Evolutionary conservation across 2,113 vertebrate species (phyloP).

Genomic region (Salvator merianae): DNA sequence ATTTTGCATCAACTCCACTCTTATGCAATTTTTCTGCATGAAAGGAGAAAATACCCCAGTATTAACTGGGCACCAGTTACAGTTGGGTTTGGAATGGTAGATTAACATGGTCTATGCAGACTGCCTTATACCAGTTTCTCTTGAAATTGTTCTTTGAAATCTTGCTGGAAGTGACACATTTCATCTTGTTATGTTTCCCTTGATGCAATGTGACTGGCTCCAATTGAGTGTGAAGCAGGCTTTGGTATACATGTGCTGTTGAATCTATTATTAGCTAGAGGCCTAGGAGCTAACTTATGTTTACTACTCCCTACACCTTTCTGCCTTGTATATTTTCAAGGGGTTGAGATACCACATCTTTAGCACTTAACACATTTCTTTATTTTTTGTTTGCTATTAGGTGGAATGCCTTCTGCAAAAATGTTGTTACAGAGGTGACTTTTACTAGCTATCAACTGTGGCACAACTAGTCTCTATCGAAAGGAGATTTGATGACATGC

Average conservation of each 20-base stretch:
- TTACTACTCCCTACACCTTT: not conserved
- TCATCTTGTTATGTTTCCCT: not conserved
- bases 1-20: too few species aligned
- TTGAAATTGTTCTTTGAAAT: slow-evolving; percentile 4
- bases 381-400: not conserved
- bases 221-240: slow-evolving; percentile 37
- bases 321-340: not conserved
- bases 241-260: not conserved
- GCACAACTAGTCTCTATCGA: too few species aligned
- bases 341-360: not conserved
- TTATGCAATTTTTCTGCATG: too few species aligned
- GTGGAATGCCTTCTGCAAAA: slow-evolving; percentile 8
- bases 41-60: too few species aligned
- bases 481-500: too few species aligned
- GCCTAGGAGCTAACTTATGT: not conserved
- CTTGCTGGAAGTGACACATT: slow-evolving; percentile 35
- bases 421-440: too few species aligned
- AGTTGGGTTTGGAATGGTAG: not conserved
- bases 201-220: slow-evolving; percentile 39
- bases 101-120: not conserved
- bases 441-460: too few species aligned
- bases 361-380: not conserved
- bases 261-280: slow-evolving; percentile 23
- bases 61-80: not conserved
- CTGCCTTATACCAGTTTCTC: not conserved